phyloP scores from a whole-genome alignment of 2,113 vertebrate genomes.

The Ictalurus furcatus region DNA sequence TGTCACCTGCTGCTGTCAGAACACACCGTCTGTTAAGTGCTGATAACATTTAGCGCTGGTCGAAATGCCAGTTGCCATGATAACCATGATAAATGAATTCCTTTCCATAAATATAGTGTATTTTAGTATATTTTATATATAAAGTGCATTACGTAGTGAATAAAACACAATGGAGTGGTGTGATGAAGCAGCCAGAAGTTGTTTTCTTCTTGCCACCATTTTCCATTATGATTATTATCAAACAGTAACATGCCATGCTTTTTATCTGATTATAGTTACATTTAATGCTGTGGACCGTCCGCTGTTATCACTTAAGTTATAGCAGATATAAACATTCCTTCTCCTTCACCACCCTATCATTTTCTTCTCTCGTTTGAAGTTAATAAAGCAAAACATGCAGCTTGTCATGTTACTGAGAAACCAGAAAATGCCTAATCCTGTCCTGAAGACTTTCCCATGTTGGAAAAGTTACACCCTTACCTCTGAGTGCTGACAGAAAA shows the following conservation, averaged over 20 bases:
- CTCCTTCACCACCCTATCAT: not conserved
- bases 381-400: not conserved
- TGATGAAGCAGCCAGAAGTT: not conserved
- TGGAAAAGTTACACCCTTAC: not conserved
- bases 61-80: conserved; percentile 25
- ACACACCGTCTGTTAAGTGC: conserved; percentile 24
- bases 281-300: not conserved
- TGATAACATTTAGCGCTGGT: conserved; percentile 30
- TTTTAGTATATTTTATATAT: not conserved
- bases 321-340: not conserved
- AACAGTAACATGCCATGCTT: not conserved
- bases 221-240: too few species aligned
- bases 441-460: not conserved
- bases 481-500: not conserved
- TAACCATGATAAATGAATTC: conserved; percentile 7
- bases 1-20: conserved; percentile 22
- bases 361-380: not conserved
- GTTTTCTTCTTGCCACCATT: not conserved
- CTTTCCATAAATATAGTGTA: not conserved
- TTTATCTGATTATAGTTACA: not conserved
- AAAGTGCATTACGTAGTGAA: not conserved
- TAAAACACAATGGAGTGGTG: not conserved
- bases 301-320: not conserved
- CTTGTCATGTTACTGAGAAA: not conserved
- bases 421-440: not conserved